Evolutionary conservation across 2,888 invertebrate genomes (phyloP).

Genomic region (Pogonocherus hispidulus): DNA sequence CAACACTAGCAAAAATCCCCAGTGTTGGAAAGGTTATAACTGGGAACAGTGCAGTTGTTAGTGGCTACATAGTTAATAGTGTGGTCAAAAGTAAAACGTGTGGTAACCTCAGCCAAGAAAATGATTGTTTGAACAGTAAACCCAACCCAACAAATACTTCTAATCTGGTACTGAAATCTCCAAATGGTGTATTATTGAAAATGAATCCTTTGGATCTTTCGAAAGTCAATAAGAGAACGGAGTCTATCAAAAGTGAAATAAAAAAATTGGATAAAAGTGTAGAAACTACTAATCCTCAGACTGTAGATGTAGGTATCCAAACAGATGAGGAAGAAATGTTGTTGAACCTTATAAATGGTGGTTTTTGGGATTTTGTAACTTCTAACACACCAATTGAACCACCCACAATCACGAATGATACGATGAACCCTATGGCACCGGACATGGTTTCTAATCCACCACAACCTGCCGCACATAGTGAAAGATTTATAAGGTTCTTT

Average conservation of each 20-base stretch:
- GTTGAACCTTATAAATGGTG: not conserved
- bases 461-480: not conserved
- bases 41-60: slow-evolving; percentile 2
- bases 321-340: not conserved
- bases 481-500: slow-evolving; percentile 50
- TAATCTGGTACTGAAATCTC: not conserved
- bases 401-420: too few relatives aligned
- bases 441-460: too few relatives aligned
- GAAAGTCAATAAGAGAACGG: not conserved
- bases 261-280: not conserved
- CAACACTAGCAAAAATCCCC: slow-evolving; percentile 2
- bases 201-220: slow-evolving; percentile 1
- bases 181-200: not conserved
- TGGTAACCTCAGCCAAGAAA: not conserved
- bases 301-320: too few relatives aligned
- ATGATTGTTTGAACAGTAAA: not conserved
- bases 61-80: not conserved
- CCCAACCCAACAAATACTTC: not conserved
- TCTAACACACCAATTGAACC: not conserved
- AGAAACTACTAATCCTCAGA: not conserved
- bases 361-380: not conserved
- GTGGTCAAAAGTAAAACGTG: not conserved
- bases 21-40: slow-evolving; percentile 1
- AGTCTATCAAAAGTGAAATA: not conserved
- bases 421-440: not conserved